These are phyloP conservation scores for Leucophenga montana DNA, from an alignment of 2,888 invertebrate species.

Conservation along the genomic window DNA sequence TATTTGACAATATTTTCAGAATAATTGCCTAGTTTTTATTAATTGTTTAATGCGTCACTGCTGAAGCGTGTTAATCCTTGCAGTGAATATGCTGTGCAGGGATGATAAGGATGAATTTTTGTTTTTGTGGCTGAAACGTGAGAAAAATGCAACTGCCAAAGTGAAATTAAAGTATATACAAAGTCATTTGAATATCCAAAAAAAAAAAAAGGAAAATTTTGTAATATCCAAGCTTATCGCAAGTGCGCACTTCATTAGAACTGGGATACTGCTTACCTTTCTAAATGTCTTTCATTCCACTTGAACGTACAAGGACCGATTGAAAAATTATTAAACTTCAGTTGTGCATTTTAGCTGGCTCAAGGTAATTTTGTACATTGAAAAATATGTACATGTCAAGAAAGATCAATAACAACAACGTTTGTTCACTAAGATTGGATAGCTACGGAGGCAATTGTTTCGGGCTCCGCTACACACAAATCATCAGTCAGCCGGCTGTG, in stretches of 20 bases:
- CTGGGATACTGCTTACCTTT: background rate
- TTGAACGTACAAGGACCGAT: too few relatives aligned
- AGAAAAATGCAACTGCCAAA: constrained; percentile 51
- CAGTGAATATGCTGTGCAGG: constrained; percentile 16
- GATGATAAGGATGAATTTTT: constrained; percentile 41
- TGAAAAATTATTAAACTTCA: too few relatives aligned
- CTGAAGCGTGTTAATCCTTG: constrained; percentile 5
- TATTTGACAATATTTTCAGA: background rate
- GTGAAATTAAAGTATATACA: constrained; percentile 48
- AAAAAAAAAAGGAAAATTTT: constrained; percentile 46
- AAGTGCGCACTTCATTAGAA: constrained; percentile 22
- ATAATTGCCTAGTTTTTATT: constrained; percentile 51
- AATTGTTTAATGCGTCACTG: constrained; percentile 54
- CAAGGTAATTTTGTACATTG: too few relatives aligned
- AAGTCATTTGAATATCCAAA: constrained; percentile 46
- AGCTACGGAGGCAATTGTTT: too few relatives aligned
- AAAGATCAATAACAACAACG: too few relatives aligned
- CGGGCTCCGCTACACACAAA: too few relatives aligned
- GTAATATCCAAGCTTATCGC: constrained; percentile 45
- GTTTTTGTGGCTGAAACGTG: constrained; percentile 39
- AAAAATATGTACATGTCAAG: too few relatives aligned
- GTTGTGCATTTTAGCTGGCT: too few relatives aligned
- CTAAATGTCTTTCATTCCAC: too few relatives aligned
- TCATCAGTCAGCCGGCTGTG: too few relatives aligned
- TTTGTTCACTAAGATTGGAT: too few relatives aligned